Evolutionary conservation across 2,797 vertebrate species (phyloP).

Genomic region (Anableps anableps): DNA sequence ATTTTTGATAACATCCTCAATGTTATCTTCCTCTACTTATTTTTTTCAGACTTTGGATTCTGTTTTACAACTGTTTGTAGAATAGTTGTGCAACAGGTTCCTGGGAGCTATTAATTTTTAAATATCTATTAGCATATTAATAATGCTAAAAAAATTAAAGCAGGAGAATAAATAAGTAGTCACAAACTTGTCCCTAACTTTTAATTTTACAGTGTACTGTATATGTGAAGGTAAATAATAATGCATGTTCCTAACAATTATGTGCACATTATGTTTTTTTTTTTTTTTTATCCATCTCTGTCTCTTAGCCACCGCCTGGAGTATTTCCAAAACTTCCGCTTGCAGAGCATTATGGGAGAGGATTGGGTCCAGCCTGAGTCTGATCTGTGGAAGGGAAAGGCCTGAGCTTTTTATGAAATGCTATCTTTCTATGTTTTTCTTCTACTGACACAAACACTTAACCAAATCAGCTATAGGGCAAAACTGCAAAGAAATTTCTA

Average conservation of each 20-base stretch:
- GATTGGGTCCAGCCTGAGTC: conserved; percentile 80
- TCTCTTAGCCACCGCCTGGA: conserved; percentile 73
- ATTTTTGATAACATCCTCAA: not conserved
- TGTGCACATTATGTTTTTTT: not conserved
- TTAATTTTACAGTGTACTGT: not conserved
- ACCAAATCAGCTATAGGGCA: conserved; percentile 10
- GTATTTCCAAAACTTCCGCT: conserved; percentile 81
- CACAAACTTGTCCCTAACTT: not conserved
- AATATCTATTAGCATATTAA: not conserved
- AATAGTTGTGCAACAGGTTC: not conserved
- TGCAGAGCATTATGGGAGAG: conserved; percentile 84
- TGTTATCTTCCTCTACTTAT: not conserved
- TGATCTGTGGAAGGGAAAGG: conserved; percentile 76
- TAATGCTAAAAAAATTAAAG: not conserved
- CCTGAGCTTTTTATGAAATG: conserved; percentile 49
- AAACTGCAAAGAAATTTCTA: conserved; percentile 46
- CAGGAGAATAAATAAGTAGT: not conserved
- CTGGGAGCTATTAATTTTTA: not conserved
- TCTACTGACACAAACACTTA: conserved; percentile 18
- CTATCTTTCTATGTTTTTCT: not conserved
- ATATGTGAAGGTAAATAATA: not conserved
- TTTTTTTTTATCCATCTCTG: conserved; percentile 9
- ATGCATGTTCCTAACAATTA: not conserved
- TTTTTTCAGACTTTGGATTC: conserved; percentile 10
- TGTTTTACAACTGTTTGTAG: not conserved